phyloP scores from a whole-genome alignment of 2,113 vertebrate species.

The Aptenodytes forsteri region DNA sequence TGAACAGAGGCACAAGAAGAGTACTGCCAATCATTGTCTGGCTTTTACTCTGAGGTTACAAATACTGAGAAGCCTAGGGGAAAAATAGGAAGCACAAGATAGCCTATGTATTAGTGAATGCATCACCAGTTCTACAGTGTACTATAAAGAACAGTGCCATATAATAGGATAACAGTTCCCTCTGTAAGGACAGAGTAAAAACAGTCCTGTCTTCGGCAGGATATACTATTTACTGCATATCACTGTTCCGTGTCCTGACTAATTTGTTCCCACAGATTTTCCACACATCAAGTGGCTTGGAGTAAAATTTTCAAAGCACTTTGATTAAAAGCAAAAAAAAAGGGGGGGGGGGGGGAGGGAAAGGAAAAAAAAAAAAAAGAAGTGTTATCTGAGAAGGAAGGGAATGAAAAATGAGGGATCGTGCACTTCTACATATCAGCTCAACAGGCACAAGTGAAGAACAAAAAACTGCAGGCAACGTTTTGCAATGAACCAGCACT shows the following conservation, averaged over 20 bases:
- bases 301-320: neutral
- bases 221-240: neutral
- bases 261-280: neutral
- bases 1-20: neutral
- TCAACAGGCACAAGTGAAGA: neutral
- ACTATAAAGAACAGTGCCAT: neutral
- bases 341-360: too few relatives aligned
- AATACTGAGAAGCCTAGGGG: neutral
- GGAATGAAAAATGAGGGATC: neutral
- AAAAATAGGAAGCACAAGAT: neutral
- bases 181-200: neutral
- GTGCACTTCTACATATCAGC: neutral
- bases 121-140: neutral
- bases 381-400: neutral
- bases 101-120: neutral
- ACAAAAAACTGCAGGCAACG: neutral
- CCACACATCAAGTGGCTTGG: neutral
- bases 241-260: neutral
- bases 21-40: neutral
- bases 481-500: neutral
- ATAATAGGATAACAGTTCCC: neutral
- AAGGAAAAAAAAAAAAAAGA: neutral
- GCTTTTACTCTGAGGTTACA: neutral
- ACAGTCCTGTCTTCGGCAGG: neutral
- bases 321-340: neutral